Percentiles rank a stretch among this genome's conserved stretches.
Evolutionary conservation across 2,797 vertebrate species (phyloP).

Genomic region (Microctenopoma steveboyesi): DNA sequence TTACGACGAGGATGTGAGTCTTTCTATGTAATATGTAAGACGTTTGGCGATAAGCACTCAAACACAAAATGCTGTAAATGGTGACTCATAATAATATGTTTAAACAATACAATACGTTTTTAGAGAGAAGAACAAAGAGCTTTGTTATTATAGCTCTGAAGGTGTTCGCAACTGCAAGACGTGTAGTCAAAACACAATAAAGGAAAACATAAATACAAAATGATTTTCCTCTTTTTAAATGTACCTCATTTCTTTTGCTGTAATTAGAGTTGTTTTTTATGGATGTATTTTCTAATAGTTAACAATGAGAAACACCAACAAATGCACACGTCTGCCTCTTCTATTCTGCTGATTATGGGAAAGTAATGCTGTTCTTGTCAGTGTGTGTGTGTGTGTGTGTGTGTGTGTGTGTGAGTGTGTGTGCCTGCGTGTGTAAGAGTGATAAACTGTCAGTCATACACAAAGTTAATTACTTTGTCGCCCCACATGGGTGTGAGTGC

Average conservation of each 20-base stretch:
- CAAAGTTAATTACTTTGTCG: slow-evolving; percentile 84
- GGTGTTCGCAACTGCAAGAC: too few relatives aligned
- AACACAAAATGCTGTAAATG: slow-evolving; percentile 17
- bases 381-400: slow-evolving; percentile 27
- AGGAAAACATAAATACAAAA: too few relatives aligned
- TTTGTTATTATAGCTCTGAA: not conserved
- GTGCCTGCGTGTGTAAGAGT: slow-evolving; percentile 56
- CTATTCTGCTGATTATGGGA: slow-evolving; percentile 61
- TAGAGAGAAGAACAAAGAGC: not conserved
- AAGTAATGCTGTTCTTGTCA: slow-evolving; percentile 43
- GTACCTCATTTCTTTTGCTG: too few relatives aligned
- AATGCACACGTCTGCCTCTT: slow-evolving; percentile 23
- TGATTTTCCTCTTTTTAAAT: too few relatives aligned
- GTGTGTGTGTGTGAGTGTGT: slow-evolving; percentile 36
- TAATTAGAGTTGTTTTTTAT: too few relatives aligned
- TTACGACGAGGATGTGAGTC: slow-evolving; percentile 36
- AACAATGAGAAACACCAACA: slow-evolving; percentile 38
- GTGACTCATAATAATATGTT: slow-evolving; percentile 16
- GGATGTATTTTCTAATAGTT: too few relatives aligned
- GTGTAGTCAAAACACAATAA: too few relatives aligned
- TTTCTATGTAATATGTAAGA: slow-evolving; percentile 37
- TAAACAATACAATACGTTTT: slow-evolving; percentile 12
- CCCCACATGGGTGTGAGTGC: slow-evolving; percentile 80
- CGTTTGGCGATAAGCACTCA: slow-evolving; percentile 19
- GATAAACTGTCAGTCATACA: slow-evolving; percentile 84